phyloP scores from a whole-genome alignment of 2,797 vertebrate species.

The Mus minutoides region DNA sequence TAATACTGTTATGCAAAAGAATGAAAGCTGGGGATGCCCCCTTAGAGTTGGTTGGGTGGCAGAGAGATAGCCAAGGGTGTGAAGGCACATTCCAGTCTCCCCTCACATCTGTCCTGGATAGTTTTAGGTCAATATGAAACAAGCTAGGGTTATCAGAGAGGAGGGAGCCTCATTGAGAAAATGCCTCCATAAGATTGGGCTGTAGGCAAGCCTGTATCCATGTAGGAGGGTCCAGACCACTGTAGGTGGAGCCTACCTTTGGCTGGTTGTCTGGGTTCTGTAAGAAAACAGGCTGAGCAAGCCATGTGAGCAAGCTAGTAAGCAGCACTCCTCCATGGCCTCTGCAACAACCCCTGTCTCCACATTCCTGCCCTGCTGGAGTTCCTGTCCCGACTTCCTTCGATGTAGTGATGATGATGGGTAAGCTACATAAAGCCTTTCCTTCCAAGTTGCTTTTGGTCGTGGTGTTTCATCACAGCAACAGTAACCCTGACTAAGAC shows the following conservation, averaged over 20 bases:
- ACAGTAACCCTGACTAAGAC: not conserved
- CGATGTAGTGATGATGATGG: not conserved
- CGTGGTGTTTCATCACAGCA: not conserved
- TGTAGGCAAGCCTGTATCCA: not conserved
- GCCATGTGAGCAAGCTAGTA: not conserved
- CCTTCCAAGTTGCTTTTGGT: not conserved
- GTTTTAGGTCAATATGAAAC: not conserved
- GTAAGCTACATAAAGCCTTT: not conserved
- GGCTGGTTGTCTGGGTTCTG: not conserved
- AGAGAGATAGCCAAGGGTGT: not conserved
- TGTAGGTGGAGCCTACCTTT: not conserved
- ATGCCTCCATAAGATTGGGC: not conserved
- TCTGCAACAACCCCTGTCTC: not conserved
- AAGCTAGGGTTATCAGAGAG: not conserved
- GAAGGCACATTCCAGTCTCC: not conserved
- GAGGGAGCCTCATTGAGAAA: not conserved
- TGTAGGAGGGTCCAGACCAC: not conserved
- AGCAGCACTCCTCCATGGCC: not conserved
- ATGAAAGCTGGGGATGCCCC: not conserved
- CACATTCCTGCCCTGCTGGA: not conserved
- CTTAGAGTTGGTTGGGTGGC: not conserved
- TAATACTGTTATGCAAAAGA: not conserved
- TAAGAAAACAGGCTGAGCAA: not conserved
- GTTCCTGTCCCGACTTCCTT: not conserved
- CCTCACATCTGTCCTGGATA: not conserved